A percentile compares a stretch with the other conserved stretches of the same genome.
phyloP scores from a whole-genome alignment of 1,140 invertebrate species.

The Drosophila fuyamai region DNA sequence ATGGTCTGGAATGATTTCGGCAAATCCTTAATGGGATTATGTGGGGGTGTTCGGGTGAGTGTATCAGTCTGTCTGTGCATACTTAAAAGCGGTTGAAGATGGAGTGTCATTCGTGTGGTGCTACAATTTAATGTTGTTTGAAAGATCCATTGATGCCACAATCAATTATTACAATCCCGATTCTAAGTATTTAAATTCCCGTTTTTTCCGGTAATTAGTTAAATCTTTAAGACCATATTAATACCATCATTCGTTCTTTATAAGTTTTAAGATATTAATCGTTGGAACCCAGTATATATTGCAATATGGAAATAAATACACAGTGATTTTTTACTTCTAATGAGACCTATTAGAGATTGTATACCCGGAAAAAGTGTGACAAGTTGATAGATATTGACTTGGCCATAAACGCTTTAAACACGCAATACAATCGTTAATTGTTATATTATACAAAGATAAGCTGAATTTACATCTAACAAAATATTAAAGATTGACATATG shows the following conservation, averaged over 20 bases:
- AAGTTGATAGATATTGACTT: slow-evolving; percentile 22
- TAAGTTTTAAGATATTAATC: background rate
- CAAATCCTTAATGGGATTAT: slow-evolving; percentile 48
- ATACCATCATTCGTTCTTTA: background rate
- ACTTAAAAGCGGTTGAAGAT: background rate
- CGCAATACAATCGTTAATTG: slow-evolving; percentile 9
- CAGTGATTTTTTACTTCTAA: background rate
- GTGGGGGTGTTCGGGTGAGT: slow-evolving; percentile 15
- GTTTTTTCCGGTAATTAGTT: too few relatives aligned
- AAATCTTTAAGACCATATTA: background rate
- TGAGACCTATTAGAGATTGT: background rate
- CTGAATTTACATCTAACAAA: background rate
- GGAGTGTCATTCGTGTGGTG: background rate
- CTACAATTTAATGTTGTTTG: background rate
- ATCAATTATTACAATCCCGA: background rate
- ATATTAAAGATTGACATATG: slow-evolving; percentile 1
- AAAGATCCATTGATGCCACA: background rate
- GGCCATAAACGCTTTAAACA: slow-evolving; percentile 1
- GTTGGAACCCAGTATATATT: background rate
- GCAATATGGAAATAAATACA: background rate
- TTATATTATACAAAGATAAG: background rate
- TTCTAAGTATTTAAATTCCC: too few relatives aligned
- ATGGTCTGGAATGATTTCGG: slow-evolving; percentile 33
- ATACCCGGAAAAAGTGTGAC: slow-evolving; percentile 15
- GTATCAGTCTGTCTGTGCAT: background rate